phyloP scores from a whole-genome alignment of 2,113 vertebrate genomes.

The Lethenteron reissneri region DNA sequence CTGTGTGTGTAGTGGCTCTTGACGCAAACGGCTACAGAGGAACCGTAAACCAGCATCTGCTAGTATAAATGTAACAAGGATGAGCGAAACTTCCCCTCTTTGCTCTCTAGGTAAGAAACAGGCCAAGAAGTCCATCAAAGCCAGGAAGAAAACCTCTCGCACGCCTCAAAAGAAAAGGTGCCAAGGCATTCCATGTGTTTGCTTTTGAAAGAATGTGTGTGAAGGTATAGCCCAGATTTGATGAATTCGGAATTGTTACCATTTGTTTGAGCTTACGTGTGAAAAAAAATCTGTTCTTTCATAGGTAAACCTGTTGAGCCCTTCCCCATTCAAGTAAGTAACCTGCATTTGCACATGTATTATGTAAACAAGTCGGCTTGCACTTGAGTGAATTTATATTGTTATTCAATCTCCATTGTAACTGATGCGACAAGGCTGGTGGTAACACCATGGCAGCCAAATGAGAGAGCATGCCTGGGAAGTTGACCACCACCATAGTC shows the following conservation, averaged over 20 bases:
- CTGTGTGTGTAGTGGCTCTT: background rate
- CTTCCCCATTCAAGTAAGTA: no score
- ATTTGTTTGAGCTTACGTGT: conserved; percentile 8
- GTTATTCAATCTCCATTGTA: no score
- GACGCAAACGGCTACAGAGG: background rate
- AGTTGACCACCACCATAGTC: no score
- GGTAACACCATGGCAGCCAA: no score
- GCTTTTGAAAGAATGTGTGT: conserved; percentile 34
- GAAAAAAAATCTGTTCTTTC: background rate
- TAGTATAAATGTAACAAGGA: background rate
- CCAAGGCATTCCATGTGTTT: no score
- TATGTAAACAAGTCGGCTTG: no score
- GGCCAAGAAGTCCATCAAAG: conserved; percentile 41
- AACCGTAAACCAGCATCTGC: background rate
- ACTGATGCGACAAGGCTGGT: no score
- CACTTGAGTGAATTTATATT: no score
- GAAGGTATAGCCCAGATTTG: conserved; percentile 23
- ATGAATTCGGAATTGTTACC: conserved; percentile 9
- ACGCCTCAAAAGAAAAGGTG: conserved; percentile 40
- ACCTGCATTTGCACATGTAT: no score
- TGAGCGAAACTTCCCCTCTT: background rate
- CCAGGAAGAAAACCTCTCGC: conserved; percentile 61
- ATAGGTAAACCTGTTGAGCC: background rate
- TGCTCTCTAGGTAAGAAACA: conserved; percentile 30
- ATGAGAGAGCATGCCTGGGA: no score